Conservation (phyloP, 1,140 invertebrate species). For the Drosophila pseudoobscura region DNA sequence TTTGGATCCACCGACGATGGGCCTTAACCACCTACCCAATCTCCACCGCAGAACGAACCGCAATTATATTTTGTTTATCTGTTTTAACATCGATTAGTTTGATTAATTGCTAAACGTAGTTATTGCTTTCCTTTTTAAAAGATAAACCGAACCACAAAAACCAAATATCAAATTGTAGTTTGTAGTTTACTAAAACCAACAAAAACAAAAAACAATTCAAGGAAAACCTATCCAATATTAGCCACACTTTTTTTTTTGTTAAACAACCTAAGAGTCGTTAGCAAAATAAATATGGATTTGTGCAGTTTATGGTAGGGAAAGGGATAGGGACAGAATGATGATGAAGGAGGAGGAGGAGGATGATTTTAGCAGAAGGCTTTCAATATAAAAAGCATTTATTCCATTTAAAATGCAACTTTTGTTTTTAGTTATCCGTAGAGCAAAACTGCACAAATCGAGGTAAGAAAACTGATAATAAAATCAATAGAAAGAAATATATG, state of each 20-base stretch:
- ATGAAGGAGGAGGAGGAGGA: conserved; percentile 5
- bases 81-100: conserved; percentile 32
- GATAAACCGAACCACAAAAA: conserved; percentile 23
- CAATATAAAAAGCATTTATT: conserved; percentile 71
- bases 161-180: conserved; percentile 34
- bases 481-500: conserved; percentile 12
- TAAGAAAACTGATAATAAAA: conserved; percentile 9
- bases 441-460: conserved; percentile 53
- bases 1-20: too few relatives aligned
- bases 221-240: conserved; percentile 20
- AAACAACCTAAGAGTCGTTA: conserved; percentile 13
- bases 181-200: conserved; percentile 43
- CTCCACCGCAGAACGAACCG: conserved; percentile 24
- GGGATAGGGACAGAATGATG: conserved; percentile 1
- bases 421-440: conserved; percentile 36
- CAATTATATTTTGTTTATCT: conserved; percentile 16
- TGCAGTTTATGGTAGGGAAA: conserved; percentile 20
- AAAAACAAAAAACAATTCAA: conserved; percentile 2
- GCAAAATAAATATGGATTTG: conserved; percentile 12
- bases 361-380: conserved; percentile 44
- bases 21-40: background rate
- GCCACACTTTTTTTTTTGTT: conserved; percentile 1
- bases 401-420: conserved; percentile 74
- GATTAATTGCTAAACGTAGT: conserved; percentile 44
- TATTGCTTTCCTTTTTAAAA: conserved; percentile 43